Evolutionary conservation across 2,797 vertebrate species (phyloP), one percentile per base, ranked within the genome.

Genomic region (Oophaga sylvatica): DNA sequence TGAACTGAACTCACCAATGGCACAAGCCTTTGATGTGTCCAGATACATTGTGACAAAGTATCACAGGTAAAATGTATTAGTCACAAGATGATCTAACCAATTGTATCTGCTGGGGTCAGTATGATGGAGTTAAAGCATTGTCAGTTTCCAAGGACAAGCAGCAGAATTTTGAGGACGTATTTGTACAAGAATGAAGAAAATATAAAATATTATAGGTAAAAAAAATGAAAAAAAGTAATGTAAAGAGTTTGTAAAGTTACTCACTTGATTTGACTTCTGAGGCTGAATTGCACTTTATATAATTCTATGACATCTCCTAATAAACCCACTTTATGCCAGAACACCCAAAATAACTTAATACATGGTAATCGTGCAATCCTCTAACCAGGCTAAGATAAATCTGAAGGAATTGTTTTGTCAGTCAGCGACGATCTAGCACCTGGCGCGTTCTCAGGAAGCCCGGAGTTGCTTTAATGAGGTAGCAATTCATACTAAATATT

Each of bases 401-500:
- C 56, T 79, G 29, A 86, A 70, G 56, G 65, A 89, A 82, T 86
- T 78, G 84, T 86, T 86, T 83, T 89, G 88, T 89, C 88, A 89
- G 48, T 62, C 70, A 70, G 79, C 26, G 68, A 26, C 15, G 62
- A 88, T 81, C 45, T 77, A 59, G 62, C 67, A 82, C 62, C n/a
- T 31, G 31, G 68, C 22, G 63, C 53, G 26, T 70, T 79, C 62
- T 88, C 41, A 57, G 35, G 70, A 89, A 86, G 35, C 76, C 48
- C 63, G 35, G 87, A 76, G 57, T 70, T 10, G 63, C 84, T 86
- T 85, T 89, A 89, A 89, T 89, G 88, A 89, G 70, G 73, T 70
- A 89, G 70, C 84, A 78, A 68, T 82, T 85, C 88, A 48, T 85
- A 81, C 84, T 89, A 89, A 89, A 89, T 89, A 86, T 89, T 89